A percentile compares a stretch with the other conserved stretches of the same genome.
Conservation (phyloP, 2,113 vertebrate genomes). For the Hyla sarda region DNA sequence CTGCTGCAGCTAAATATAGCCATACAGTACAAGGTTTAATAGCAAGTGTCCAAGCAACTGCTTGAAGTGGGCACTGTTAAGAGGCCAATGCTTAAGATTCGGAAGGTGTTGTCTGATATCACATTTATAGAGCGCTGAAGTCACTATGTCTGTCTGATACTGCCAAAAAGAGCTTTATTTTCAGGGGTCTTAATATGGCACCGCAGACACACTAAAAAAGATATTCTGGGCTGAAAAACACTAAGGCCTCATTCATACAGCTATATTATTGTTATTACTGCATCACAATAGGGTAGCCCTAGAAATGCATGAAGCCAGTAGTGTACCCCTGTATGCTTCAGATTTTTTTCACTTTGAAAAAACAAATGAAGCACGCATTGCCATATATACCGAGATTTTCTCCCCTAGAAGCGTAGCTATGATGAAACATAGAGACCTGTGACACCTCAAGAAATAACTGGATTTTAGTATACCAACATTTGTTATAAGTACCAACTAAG, state of each 20-base stretch:
- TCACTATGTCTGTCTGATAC: not conserved
- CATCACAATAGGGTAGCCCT: not conserved
- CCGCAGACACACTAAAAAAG: not conserved
- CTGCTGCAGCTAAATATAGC: conserved; percentile 6
- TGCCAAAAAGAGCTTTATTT: not conserved
- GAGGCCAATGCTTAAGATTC: not conserved
- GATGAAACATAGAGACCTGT: no score
- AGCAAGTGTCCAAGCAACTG: conserved; percentile 1
- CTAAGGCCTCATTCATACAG: not conserved
- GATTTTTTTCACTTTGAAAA: no score
- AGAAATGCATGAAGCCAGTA: no score
- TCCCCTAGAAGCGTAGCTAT: no score
- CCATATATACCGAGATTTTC: no score
- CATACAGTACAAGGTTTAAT: not conserved
- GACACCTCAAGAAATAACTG: no score
- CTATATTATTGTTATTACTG: not conserved
- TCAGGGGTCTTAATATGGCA: not conserved
- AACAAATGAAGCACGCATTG: no score
- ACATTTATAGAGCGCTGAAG: not conserved
- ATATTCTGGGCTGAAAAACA: not conserved
- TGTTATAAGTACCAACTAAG: no score
- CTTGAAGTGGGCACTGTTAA: not conserved
- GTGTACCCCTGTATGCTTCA: no score
- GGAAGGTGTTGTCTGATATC: conserved; percentile 6
- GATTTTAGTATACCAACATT: no score